phyloP scores from a whole-genome alignment of 2,113 vertebrate species.

The Heterochromis multidens region DNA sequence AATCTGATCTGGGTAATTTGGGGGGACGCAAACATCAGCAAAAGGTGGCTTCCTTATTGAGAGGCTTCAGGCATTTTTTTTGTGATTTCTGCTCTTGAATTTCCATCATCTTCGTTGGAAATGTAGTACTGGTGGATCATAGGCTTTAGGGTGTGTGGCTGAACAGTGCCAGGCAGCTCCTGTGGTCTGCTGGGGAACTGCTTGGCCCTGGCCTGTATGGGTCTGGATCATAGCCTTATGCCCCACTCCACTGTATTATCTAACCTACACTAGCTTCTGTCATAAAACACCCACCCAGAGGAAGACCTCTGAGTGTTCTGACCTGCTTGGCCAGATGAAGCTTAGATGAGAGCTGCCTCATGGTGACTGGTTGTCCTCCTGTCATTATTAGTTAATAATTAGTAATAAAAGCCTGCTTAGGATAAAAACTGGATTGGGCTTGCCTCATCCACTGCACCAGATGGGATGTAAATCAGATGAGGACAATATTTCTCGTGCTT shows the following conservation, averaged over 20 bases:
- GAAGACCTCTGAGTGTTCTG: neutral
- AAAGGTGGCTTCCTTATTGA: neutral
- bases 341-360: neutral
- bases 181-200: conserved; percentile 54
- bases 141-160: conserved; percentile 51
- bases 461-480: neutral
- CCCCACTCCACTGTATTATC: neutral
- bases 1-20: neutral
- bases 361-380: neutral
- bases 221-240: conserved; percentile 4
- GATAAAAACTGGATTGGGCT: neutral
- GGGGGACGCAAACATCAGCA: neutral
- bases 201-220: conserved; percentile 45
- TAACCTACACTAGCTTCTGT: neutral
- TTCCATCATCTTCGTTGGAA: conserved; percentile 11
- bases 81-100: neutral
- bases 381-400: neutral
- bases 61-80: neutral
- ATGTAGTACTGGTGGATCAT: conserved; percentile 37
- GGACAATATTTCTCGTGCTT: neutral
- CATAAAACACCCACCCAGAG: neutral
- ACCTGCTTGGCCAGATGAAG: neutral
- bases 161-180: conserved; percentile 49
- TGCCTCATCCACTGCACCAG: neutral
- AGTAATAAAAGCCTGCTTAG: neutral